Evolutionary conservation across 2,113 vertebrate genomes (phyloP).

Genomic region (Parotia lawesii): DNA sequence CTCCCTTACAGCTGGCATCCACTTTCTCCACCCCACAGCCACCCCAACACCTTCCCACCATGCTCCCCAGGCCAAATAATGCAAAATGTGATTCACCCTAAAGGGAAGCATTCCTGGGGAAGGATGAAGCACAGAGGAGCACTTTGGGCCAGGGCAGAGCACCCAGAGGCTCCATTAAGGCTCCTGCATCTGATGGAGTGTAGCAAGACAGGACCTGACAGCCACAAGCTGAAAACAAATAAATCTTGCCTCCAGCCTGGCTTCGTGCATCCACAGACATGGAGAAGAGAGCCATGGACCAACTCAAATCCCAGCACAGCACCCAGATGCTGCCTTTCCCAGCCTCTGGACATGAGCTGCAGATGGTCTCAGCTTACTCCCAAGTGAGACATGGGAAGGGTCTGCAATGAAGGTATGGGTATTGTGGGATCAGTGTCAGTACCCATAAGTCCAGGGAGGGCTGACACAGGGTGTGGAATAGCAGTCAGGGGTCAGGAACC

Average conservation of each 20-base stretch:
- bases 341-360: not conserved
- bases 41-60: not conserved
- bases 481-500: not conserved
- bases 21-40: not conserved
- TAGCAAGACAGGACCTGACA: not conserved
- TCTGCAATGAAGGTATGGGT: not conserved
- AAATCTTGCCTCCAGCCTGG: not conserved
- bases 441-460: not conserved
- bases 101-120: not conserved
- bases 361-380: not conserved
- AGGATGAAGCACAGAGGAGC: not conserved
- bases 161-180: not conserved
- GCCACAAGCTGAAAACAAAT: not conserved
- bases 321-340: not conserved
- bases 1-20: not conserved
- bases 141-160: not conserved
- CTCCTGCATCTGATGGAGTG: not conserved
- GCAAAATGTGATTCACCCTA: not conserved
- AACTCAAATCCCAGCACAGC: fast-evolving
- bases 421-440: not conserved
- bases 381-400: not conserved
- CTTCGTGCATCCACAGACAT: fast-evolving
- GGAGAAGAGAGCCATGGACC: fast-evolving
- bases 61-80: not conserved
- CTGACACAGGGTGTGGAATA: not conserved